Conservation (phyloP, 2,113 vertebrate genomes). For the Burhinus bistriatus region DNA sequence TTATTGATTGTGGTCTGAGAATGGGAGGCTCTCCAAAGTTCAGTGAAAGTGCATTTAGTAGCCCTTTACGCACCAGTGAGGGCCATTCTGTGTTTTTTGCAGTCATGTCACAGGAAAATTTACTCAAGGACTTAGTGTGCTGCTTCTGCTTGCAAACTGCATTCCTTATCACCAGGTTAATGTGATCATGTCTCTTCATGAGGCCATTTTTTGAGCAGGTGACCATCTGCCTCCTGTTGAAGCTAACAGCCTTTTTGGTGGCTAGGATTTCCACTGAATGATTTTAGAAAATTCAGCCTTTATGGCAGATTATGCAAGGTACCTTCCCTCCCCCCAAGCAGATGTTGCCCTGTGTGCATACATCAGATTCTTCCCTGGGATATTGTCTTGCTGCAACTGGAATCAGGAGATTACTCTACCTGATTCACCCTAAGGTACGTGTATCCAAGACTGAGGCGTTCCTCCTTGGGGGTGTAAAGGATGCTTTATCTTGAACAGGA, state of each 20-base stretch:
- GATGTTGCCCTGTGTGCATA: neutral
- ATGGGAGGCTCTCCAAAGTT: neutral
- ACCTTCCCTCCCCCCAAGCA: neutral
- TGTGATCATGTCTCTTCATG: neutral
- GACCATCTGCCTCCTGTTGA: neutral
- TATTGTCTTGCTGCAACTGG: neutral
- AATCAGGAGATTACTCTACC: neutral
- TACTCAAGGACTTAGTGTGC: neutral
- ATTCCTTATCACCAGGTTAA: neutral
- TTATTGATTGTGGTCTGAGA: neutral
- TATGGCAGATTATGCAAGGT: neutral
- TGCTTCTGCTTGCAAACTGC: neutral
- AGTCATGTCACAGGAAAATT: neutral
- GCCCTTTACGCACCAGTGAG: neutral
- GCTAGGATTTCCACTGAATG: neutral
- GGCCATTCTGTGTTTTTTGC: neutral
- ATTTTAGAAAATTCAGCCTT: neutral
- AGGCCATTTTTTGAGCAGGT: neutral
- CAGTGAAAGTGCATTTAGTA: neutral
- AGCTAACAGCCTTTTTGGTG: neutral
- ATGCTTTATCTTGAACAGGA: neutral
- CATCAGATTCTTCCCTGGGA: neutral
- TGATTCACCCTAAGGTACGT: neutral
- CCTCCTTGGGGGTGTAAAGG: neutral
- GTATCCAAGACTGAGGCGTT: neutral